phyloP scores from a whole-genome alignment of 1,140 invertebrate species.

The Papilio glaucus region DNA sequence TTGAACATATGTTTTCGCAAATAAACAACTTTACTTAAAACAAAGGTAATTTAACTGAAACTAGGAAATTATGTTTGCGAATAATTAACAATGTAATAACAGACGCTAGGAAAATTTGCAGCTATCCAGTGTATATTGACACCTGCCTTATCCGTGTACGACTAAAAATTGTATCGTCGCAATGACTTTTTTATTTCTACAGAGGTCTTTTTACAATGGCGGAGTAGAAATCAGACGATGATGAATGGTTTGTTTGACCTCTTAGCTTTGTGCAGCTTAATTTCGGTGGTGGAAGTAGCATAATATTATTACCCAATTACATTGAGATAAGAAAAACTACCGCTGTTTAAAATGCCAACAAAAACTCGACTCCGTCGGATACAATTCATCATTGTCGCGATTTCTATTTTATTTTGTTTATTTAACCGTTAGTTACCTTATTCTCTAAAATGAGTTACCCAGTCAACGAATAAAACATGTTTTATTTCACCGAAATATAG shows the following conservation, averaged over 20 bases:
- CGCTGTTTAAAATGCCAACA: too few species aligned
- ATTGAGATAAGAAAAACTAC: too few species aligned
- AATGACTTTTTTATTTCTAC: background rate
- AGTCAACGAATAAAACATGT: too few species aligned
- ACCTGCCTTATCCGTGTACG: background rate
- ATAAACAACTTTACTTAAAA: background rate
- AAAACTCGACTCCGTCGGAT: too few species aligned
- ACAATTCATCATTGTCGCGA: too few species aligned
- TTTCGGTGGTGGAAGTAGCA: background rate
- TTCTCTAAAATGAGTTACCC: too few species aligned
- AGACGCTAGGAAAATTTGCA: background rate
- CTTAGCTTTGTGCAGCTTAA: slow-evolving; percentile 9
- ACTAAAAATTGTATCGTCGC: background rate
- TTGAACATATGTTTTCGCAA: slow-evolving; percentile 5
- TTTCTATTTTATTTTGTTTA: too few species aligned
- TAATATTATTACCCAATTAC: background rate
- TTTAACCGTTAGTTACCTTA: too few species aligned
- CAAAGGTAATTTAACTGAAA: background rate
- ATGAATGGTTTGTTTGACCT: slow-evolving; percentile 23
- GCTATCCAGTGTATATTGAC: slow-evolving; percentile 11
- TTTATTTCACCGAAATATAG: too few species aligned
- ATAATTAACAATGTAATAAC: slow-evolving; percentile 1
- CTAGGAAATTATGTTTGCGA: slow-evolving; percentile 2
- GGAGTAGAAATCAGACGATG: background rate
- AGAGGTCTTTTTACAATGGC: slow-evolving; percentile 18